Percentiles rank a stretch among this genome's conserved stretches.
Evolutionary conservation across 2,113 vertebrate genomes (phyloP).

Genomic region (Lepus europaeus): DNA sequence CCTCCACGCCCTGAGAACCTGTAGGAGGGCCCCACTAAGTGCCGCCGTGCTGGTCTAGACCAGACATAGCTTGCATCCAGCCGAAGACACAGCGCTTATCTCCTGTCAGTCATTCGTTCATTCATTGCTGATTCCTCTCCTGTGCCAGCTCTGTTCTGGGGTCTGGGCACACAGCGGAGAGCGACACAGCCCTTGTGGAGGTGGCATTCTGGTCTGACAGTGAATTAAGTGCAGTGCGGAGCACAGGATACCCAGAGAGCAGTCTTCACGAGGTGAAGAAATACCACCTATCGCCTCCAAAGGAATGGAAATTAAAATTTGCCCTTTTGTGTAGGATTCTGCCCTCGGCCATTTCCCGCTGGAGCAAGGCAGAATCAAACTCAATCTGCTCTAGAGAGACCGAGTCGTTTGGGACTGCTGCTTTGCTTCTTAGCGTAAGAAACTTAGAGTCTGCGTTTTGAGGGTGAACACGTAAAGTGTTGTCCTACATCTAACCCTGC

Average conservation of each 20-base stretch:
- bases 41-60: background rate
- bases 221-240: background rate
- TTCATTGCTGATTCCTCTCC: background rate
- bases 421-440: background rate
- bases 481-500: background rate
- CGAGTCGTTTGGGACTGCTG: background rate
- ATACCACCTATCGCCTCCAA: background rate
- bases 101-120: background rate
- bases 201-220: background rate
- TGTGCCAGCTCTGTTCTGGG: too few species aligned
- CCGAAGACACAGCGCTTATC: background rate
- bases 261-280: background rate
- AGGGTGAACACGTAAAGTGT: background rate
- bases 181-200: background rate
- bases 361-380: background rate
- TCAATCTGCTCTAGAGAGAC: background rate
- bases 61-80: too few species aligned
- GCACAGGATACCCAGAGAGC: too few species aligned
- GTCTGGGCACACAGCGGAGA: background rate
- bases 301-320: background rate
- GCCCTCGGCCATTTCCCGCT: background rate
- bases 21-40: background rate
- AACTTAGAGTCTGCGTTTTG: background rate
- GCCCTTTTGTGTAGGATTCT: background rate
- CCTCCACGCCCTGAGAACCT: background rate